These are phyloP conservation scores for Ennomos quercinarius DNA, from an alignment of 2,888 invertebrate species.

Conservation along the genomic window DNA sequence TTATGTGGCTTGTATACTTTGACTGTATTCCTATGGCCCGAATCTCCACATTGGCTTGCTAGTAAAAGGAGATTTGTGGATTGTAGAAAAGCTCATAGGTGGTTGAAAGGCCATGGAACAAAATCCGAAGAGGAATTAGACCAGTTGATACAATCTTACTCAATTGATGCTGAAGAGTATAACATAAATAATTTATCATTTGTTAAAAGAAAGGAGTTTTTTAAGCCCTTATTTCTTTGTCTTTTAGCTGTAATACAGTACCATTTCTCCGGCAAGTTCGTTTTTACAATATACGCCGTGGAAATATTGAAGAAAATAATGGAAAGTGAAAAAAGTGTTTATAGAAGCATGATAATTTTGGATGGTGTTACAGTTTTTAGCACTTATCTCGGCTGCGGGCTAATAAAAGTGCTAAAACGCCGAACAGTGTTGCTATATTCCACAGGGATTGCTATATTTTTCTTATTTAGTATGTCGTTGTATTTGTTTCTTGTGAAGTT, in stretches of 20 bases:
- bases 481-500: slow-evolving; percentile 18
- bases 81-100: slow-evolving; percentile 40
- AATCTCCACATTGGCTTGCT: slow-evolving; percentile 50
- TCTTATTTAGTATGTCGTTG: slow-evolving; percentile 9
- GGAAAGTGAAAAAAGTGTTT: slow-evolving; percentile 37
- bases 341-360: slow-evolving; percentile 46
- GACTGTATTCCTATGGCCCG: slow-evolving; percentile 36
- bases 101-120: slow-evolving; percentile 43
- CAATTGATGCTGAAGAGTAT: too few relatives aligned
- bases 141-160: too few relatives aligned
- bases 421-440: slow-evolving; percentile 17
- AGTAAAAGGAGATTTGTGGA: slow-evolving; percentile 47
- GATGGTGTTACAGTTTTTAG: slow-evolving; percentile 43
- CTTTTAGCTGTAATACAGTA: slow-evolving; percentile 34
- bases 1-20: slow-evolving; percentile 29
- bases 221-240: slow-evolving; percentile 37
- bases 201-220: slow-evolving; percentile 32
- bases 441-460: slow-evolving; percentile 10
- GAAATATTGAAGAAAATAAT: slow-evolving; percentile 47
- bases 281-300: slow-evolving; percentile 41
- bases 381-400: slow-evolving; percentile 38
- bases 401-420: slow-evolving; percentile 33
- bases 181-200: too few relatives aligned
- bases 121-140: slow-evolving; percentile 39
- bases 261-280: slow-evolving; percentile 46